phyloP scores from a whole-genome alignment of 2,113 vertebrate genomes.

The Pardalotus punctatus region DNA sequence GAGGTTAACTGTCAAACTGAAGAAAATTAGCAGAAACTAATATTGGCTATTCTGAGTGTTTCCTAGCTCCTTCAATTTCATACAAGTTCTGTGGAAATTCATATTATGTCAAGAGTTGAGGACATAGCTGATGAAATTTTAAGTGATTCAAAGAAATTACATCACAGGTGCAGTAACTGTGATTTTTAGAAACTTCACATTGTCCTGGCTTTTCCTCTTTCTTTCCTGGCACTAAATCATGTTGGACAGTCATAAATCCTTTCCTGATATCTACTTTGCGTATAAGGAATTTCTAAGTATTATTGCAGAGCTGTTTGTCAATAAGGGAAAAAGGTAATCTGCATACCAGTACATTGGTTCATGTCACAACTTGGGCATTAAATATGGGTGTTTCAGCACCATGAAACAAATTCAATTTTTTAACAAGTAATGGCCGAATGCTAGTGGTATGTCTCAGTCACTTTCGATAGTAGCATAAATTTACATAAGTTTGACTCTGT shows the following conservation, averaged over 20 bases:
- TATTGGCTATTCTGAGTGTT: not conserved
- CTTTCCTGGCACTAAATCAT: not conserved
- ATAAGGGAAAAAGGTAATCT: not conserved
- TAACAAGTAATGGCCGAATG: not conserved
- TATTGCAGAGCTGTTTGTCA: conserved; percentile 17
- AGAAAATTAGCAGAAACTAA: not conserved
- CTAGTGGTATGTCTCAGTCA: not conserved
- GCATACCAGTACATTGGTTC: not conserved
- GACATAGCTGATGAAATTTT: not conserved
- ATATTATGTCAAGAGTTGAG: not conserved
- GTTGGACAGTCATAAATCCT: not conserved
- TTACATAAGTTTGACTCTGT: accelerated
- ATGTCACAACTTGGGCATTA: not conserved
- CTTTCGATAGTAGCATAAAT: not conserved
- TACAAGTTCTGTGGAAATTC: not conserved
- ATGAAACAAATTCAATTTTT: not conserved
- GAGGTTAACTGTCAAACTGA: not conserved
- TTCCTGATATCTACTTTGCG: not conserved
- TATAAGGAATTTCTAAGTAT: not conserved
- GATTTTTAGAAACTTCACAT: not conserved
- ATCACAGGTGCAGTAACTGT: not conserved
- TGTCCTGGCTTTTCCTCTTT: not conserved
- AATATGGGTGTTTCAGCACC: not conserved
- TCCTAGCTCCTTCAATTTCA: not conserved
- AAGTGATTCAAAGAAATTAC: not conserved